phyloP scores from a whole-genome alignment of 1,140 invertebrate species.

The Zaprionus davidi region DNA sequence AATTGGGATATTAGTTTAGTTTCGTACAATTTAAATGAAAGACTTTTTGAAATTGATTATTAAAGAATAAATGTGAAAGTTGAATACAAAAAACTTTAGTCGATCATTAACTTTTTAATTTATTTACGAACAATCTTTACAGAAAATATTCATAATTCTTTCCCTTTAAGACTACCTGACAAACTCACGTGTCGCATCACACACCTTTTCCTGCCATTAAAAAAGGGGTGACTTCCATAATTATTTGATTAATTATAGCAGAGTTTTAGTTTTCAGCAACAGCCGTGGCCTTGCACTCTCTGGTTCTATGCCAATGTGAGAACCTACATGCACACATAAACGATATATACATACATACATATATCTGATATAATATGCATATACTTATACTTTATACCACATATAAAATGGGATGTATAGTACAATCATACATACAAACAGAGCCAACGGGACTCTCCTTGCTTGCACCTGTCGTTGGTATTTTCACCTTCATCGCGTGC shows the following conservation, averaged over 20 bases:
- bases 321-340: not conserved
- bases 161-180: not conserved
- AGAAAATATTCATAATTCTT: not conserved
- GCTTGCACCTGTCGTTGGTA: conserved; percentile 64
- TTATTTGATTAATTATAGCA: conserved; percentile 3
- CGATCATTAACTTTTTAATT: too few species aligned
- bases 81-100: too few species aligned
- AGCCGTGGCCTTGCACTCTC: not conserved
- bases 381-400: not conserved
- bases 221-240: not conserved
- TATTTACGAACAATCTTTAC: too few species aligned
- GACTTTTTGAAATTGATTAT: too few species aligned
- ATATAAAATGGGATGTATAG: conserved; percentile 10
- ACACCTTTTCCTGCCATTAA: not conserved
- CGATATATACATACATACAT: not conserved
- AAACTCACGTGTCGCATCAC: not conserved
- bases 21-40: too few species aligned
- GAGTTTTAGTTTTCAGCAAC: not conserved
- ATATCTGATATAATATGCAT: conserved; percentile 2
- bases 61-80: too few species aligned
- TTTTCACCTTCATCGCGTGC: conserved; percentile 67
- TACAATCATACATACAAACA: conserved; percentile 9
- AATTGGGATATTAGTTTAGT: not conserved
- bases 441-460: conserved; percentile 39
- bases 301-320: not conserved